Conservation (phyloP, 2,113 vertebrate species). For the Gavialis gangeticus region DNA sequence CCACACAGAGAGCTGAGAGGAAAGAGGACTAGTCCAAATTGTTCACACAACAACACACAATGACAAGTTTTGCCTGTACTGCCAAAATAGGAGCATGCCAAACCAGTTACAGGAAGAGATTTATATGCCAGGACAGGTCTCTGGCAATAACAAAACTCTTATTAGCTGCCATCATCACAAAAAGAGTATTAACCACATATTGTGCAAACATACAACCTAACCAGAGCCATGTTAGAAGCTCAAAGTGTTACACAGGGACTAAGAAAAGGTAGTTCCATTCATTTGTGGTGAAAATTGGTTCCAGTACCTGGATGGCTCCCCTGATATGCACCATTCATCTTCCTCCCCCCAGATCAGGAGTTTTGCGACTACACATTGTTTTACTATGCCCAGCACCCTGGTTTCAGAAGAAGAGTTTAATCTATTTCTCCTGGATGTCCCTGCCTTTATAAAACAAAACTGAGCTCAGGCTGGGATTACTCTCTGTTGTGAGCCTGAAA, state of each 20-base stretch:
- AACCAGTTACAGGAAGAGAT: conserved; percentile 6
- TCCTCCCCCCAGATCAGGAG: neutral
- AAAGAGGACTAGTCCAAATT: neutral
- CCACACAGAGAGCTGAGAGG: neutral
- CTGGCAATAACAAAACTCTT: neutral
- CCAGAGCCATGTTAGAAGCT: conserved; percentile 12
- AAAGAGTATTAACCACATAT: conserved; percentile 10
- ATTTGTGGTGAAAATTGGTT: neutral
- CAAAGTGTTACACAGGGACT: neutral
- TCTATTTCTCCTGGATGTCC: conserved; percentile 57
- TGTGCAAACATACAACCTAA: conserved; percentile 29
- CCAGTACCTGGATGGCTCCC: neutral
- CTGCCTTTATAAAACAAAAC: conserved; percentile 70
- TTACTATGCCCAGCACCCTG: neutral
- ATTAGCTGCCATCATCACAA: conserved; percentile 15
- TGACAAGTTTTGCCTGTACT: neutral
- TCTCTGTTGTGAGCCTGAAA: conserved; percentile 52
- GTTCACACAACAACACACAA: neutral
- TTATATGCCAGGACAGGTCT: neutral
- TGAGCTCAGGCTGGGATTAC: conserved; percentile 61
- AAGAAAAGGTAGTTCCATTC: neutral
- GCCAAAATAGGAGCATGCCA: neutral
- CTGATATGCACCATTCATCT: neutral
- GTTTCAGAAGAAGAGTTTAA: conserved; percentile 51
- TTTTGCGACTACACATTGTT: conserved; percentile 18